A percentile compares a stretch with the other conserved stretches of the same genome.
Conservation (phyloP, 92 coral and sea anemone species). For the Phenganax subtilis region DNA sequence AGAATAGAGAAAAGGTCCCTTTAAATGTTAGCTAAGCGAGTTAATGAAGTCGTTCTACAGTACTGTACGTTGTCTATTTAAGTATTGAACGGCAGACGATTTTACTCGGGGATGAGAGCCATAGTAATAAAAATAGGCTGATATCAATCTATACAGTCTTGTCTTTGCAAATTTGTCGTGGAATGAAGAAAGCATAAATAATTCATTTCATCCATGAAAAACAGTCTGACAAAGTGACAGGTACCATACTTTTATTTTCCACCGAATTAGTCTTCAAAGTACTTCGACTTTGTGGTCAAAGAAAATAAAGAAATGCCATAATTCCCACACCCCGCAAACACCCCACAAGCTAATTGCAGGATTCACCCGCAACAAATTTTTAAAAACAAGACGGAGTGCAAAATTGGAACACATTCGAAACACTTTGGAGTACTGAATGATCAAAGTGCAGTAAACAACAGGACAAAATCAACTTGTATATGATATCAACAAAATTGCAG, state of each 20-base stretch:
- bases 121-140: no score
- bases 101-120: no score
- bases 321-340: neutral
- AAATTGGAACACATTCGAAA: neutral
- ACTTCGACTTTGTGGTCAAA: no score
- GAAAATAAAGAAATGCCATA: no score
- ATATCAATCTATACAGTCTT: no score
- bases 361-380: neutral
- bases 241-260: neutral
- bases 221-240: neutral
- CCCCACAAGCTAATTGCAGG: neutral
- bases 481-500: slow-evolving; percentile 3
- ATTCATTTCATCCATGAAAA: neutral
- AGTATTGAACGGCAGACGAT: no score
- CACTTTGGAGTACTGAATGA: neutral
- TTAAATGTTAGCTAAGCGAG: no score
- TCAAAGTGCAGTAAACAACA: neutral
- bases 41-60: no score
- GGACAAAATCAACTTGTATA: neutral
- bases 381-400: neutral
- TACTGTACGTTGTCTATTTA: no score
- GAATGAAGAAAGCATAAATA: neutral
- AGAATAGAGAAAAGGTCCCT: no score
- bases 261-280: no score
- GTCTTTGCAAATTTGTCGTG: no score